Evolutionary conservation across 2,797 vertebrate species (phyloP), one percentile per base, ranked within the genome.

Genomic region (Cuculus canorus): DNA sequence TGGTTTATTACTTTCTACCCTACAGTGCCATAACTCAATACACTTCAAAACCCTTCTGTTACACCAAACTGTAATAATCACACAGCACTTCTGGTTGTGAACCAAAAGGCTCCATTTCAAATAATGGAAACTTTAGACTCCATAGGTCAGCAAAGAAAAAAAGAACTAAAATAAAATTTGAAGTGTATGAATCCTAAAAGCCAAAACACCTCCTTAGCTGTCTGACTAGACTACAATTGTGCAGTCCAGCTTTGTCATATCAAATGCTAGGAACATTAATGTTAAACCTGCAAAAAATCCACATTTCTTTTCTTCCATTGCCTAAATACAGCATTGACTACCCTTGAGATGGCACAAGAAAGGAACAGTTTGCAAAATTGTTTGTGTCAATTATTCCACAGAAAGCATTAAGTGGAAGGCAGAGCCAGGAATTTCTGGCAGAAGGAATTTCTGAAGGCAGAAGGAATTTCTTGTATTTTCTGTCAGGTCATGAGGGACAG

Each of bases 271-370:
- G 19, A 80, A 57, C 3, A n/a, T 11, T 43, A 76, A 54, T 14
- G 37, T 71, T 13, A 68, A 9, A 75, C n/a, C 14, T n/a, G 10
- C 0, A n/a, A 1, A 3, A 79, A 79, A 17, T 3, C 4, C 13
- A 61, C 0, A 1, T 16, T 35, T 27, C 2, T 28, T 68, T 84
- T n/a, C 10, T 17, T 47, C 35, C 9, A 17, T 15, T 33, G 39
- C 30, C 23, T 37, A 88, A 78, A 63, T 21, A 84, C 1, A 4
- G 11, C 45, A 68, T 6, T n/a, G 30, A 41, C 11, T 70, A 35
- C 52, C 54, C 53, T 35, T 71, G 16, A 86, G 12, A 45, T 4
- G 8, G 54, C 9, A 21, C 17, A 76, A 64, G 5, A 41, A 63
- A 43, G 7, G 7, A 9, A 75, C 66, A 80, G 16, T 25, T 45